A percentile compares a stretch with the other conserved stretches of the same genome.
Conservation (phyloP, 2,888 invertebrate species). For the Dicycla oo region DNA sequence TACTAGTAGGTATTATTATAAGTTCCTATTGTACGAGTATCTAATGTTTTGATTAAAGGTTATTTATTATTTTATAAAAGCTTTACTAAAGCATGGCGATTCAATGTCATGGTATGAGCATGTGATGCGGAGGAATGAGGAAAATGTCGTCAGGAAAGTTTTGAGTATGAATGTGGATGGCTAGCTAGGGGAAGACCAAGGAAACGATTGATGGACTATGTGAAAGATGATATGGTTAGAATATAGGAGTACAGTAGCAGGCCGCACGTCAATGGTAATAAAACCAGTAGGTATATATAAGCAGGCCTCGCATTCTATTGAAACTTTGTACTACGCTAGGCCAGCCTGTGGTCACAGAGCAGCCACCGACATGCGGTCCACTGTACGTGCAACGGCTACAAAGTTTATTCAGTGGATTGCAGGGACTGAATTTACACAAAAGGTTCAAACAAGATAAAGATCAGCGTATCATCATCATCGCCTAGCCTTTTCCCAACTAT, state of each 20-base stretch:
- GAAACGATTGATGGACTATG: no score
- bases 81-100: not conserved
- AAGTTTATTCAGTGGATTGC: not conserved
- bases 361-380: not conserved
- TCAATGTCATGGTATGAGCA: no score
- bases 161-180: no score
- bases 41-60: not conserved
- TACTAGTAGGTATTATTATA: conserved; percentile 13
- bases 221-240: no score
- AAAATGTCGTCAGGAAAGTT: no score
- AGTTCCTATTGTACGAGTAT: conserved; percentile 10
- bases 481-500: no score
- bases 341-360: not conserved
- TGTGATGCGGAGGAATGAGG: not conserved
- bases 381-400: not conserved
- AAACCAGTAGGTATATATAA: not conserved
- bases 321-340: not conserved
- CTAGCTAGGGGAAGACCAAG: no score
- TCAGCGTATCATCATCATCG: no score
- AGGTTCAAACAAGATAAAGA: not conserved
- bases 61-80: not conserved
- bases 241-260: not conserved
- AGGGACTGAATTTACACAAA: not conserved
- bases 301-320: not conserved
- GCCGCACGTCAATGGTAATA: not conserved